Percentiles rank a stretch among this genome's conserved stretches.
Evolutionary conservation across 2,797 vertebrate genomes (phyloP).

Genomic region (Somateria mollissima): DNA sequence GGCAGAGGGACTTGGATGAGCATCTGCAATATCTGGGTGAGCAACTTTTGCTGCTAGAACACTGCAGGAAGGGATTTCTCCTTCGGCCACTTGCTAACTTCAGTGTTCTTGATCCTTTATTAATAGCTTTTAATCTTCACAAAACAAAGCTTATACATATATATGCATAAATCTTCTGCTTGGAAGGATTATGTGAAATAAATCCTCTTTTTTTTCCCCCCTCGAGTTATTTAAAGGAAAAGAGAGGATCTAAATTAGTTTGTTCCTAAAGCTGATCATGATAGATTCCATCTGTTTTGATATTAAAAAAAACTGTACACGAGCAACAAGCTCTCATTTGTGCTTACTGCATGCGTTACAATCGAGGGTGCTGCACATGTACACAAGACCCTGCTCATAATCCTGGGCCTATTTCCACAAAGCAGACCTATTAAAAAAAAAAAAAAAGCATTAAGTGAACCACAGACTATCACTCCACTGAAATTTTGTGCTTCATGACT

Average conservation of each 20-base stretch:
- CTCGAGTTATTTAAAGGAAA: background rate
- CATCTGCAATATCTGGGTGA: background rate
- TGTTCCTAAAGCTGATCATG: background rate
- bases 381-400: background rate
- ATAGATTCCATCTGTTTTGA: background rate
- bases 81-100: background rate
- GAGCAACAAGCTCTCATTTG: background rate
- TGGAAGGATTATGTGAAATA: background rate
- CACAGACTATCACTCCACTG: background rate
- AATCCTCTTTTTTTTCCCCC: fast-evolving
- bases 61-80: fast-evolving
- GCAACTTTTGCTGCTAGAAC: background rate
- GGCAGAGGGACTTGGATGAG: background rate
- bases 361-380: fast-evolving
- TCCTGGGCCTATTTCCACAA: background rate
- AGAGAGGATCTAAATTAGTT: background rate
- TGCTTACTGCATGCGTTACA: background rate
- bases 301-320: background rate
- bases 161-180: too few relatives aligned
- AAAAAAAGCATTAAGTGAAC: background rate
- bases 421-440: background rate
- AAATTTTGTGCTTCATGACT: background rate
- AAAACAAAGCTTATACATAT: background rate
- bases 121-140: background rate
- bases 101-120: background rate